These are phyloP conservation scores for Maccullochella peelii DNA, from an alignment of 2,113 vertebrate species.

Conservation along the genomic window DNA sequence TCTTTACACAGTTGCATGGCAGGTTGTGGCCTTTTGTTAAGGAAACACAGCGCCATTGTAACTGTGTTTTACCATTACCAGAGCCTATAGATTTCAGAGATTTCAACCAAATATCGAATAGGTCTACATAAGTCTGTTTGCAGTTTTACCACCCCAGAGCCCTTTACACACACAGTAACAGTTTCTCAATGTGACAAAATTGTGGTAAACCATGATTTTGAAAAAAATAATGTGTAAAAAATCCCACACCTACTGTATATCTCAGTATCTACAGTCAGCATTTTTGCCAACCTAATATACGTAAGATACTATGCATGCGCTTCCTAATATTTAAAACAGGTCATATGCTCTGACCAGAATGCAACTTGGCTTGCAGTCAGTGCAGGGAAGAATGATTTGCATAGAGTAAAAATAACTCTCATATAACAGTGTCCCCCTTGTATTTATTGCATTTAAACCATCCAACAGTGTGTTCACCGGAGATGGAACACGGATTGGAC, in stretches of 20 bases:
- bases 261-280: neutral
- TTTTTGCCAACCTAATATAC: neutral
- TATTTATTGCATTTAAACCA: neutral
- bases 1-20: neutral
- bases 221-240: neutral
- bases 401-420: neutral
- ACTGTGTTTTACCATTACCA: neutral
- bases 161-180: neutral
- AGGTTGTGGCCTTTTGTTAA: neutral
- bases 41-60: no score
- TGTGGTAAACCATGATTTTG: neutral
- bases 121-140: neutral
- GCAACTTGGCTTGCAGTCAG: neutral
- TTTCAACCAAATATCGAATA: neutral
- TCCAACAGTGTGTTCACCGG: neutral
- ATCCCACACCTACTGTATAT: neutral
- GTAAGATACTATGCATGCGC: no score
- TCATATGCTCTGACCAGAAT: neutral
- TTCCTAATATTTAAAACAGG: neutral
- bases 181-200: neutral
- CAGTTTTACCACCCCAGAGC: neutral
- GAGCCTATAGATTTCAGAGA: no score
- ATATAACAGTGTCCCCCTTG: neutral
- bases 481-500: no score
- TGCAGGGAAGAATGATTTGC: conserved; percentile 26